These are phyloP conservation scores for Elgaria multicarinata DNA, from an alignment of 2,113 vertebrate species.

Conservation along the genomic window DNA sequence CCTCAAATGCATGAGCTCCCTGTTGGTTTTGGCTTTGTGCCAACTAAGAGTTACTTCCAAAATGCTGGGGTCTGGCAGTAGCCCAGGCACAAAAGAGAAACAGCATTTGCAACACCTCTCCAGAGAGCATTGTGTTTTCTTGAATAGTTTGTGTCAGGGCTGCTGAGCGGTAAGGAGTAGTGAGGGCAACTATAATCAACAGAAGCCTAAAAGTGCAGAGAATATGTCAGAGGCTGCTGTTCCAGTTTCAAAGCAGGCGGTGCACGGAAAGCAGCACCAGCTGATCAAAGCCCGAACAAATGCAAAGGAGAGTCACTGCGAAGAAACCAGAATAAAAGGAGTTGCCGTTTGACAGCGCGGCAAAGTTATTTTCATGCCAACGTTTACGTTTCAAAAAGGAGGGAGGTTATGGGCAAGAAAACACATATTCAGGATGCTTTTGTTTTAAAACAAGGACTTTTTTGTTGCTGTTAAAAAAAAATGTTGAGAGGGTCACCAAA, in stretches of 20 bases:
- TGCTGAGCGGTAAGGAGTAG: neutral
- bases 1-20: neutral
- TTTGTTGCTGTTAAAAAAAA: neutral
- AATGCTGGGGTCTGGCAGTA: neutral
- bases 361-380: neutral
- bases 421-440: neutral
- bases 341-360: neutral
- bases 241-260: accelerated
- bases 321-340: neutral
- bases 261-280: accelerated
- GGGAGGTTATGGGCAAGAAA: neutral
- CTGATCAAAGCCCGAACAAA: neutral
- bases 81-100: neutral
- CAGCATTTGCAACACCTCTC: neutral
- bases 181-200: neutral
- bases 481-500: neutral
- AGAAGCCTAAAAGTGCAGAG: neutral
- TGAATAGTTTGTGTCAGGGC: neutral
- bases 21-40: neutral
- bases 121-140: constrained; percentile 3
- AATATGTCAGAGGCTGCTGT: neutral
- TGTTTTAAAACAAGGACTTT: neutral
- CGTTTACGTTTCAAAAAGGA: neutral
- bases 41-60: neutral
- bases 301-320: neutral